phyloP scores from a whole-genome alignment of 2,888 invertebrate species.

The Tetragnatha montana region DNA sequence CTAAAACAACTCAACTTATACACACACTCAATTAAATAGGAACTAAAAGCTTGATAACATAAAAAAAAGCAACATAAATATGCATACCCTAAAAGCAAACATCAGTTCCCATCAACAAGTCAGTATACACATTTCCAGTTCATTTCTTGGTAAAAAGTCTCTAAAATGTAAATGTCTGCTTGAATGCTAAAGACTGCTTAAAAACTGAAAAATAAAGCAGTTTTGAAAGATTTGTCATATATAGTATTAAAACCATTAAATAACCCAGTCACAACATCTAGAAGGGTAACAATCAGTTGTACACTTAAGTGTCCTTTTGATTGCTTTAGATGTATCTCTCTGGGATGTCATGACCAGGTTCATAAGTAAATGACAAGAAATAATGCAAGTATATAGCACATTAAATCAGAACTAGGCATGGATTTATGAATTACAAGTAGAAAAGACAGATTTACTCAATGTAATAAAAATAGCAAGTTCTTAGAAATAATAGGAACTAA shows the following conservation, averaged over 20 bases:
- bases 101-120: slow-evolving; percentile 24
- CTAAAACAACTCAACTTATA: slow-evolving; percentile 47
- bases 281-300: neutral
- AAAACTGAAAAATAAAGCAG: slow-evolving; percentile 5
- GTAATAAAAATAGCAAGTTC: too few relatives aligned
- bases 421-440: neutral
- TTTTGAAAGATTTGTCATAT: slow-evolving; percentile 9
- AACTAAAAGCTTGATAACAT: slow-evolving; percentile 61
- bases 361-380: neutral
- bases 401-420: slow-evolving; percentile 33
- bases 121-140: slow-evolving; percentile 15
- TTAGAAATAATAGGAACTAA: too few relatives aligned
- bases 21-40: slow-evolving; percentile 57
- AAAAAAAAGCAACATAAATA: slow-evolving; percentile 60
- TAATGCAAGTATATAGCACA: neutral
- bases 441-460: too few relatives aligned
- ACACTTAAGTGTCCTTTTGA: neutral
- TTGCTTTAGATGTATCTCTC: neutral
- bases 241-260: neutral
- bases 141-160: slow-evolving; percentile 18
- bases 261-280: neutral
- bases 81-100: slow-evolving; percentile 37
- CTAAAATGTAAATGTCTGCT: slow-evolving; percentile 27
- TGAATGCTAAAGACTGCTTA: slow-evolving; percentile 14
- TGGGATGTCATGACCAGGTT: neutral